phyloP scores from a whole-genome alignment of 2,797 vertebrate genomes.

The Tarsius wallacei region DNA sequence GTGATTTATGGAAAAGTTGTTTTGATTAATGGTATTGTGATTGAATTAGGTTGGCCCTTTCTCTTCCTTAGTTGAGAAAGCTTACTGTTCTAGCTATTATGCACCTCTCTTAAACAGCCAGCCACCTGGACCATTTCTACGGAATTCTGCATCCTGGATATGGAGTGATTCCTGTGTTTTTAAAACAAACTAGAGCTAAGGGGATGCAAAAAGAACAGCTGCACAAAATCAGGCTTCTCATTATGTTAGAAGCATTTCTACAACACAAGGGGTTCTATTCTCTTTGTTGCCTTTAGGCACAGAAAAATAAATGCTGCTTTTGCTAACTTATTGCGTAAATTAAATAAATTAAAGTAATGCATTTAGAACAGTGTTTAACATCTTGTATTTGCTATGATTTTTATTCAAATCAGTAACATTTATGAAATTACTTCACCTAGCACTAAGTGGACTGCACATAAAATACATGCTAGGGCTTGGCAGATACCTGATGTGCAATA shows the following conservation, averaged over 20 bases:
- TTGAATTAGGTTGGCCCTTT: conserved; percentile 67
- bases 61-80: not conserved
- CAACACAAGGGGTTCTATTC: conserved; percentile 32
- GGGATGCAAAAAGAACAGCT: conserved; percentile 68
- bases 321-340: not conserved
- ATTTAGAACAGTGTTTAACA: not conserved
- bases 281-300: conserved; percentile 41
- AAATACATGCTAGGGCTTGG: not conserved
- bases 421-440: conserved; percentile 28
- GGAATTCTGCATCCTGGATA: not conserved
- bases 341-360: conserved; percentile 52
- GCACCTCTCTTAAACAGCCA: not conserved
- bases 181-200: conserved; percentile 51
- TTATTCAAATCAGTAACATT: conserved; percentile 59
- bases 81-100: not conserved
- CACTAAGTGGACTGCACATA: not conserved
- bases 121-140: conserved; percentile 63
- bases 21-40: conserved; percentile 68
- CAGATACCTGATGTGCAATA: not conserved
- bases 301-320: conserved; percentile 45
- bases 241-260: conserved; percentile 69
- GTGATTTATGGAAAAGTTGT: conserved; percentile 56
- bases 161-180: conserved; percentile 38
- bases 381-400: not conserved
- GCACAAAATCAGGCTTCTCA: conserved; percentile 64